Conservation (phyloP, 1,140 invertebrate genomes). For the Drosophila sturtevanti region DNA sequence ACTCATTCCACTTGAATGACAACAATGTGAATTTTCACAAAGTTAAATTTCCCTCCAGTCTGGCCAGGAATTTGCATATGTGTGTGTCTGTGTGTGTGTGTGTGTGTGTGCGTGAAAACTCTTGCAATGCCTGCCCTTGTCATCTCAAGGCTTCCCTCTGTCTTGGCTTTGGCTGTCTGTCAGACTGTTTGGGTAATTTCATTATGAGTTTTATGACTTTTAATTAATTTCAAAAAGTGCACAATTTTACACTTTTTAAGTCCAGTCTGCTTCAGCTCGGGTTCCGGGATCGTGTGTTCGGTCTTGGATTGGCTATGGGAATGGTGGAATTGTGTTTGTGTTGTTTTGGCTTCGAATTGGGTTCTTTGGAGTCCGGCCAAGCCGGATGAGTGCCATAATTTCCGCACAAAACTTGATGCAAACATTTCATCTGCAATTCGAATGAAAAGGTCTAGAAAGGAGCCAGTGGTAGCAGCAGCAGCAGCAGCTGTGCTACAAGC, state of each 20-base stretch:
- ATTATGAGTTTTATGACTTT: constrained; percentile 79
- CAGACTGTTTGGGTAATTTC: constrained; percentile 64
- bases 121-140: constrained; percentile 10
- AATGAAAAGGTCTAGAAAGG: constrained; percentile 32
- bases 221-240: constrained; percentile 76
- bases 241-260: constrained; percentile 67
- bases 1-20: constrained; percentile 4
- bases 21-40: constrained; percentile 22
- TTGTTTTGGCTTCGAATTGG: not conserved
- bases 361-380: constrained; percentile 16
- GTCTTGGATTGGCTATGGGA: not conserved
- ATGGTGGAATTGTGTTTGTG: constrained; percentile 4
- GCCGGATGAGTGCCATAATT: constrained; percentile 71
- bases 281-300: not conserved
- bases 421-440: constrained; percentile 70
- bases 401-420: constrained; percentile 70
- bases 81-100: constrained; percentile 8
- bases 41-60: constrained; percentile 43
- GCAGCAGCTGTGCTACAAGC: constrained; percentile 36
- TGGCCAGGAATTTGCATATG: constrained; percentile 34
- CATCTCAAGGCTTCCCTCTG: not conserved
- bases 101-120: too few species aligned
- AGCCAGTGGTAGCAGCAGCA: constrained; percentile 19
- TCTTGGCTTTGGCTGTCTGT: constrained; percentile 12
- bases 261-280: not conserved